Percentiles rank a stretch among this genome's conserved stretches.
phyloP scores from a whole-genome alignment of 1,140 invertebrate genomes.

The Periplaneta americana region DNA sequence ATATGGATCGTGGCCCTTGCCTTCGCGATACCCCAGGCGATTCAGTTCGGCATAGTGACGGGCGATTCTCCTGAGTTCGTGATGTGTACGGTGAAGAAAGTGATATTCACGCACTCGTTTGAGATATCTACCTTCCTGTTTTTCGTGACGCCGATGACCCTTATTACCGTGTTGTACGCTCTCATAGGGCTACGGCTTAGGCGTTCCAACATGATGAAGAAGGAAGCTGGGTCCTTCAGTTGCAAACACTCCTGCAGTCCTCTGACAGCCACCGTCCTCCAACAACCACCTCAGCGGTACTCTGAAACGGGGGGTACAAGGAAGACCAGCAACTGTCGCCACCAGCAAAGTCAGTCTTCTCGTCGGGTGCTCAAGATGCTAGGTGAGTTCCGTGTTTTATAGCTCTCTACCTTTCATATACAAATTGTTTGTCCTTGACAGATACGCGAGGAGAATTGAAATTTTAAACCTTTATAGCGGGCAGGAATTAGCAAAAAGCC shows the following conservation, averaged over 20 bases:
- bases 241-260: background rate
- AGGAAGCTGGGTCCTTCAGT: background rate
- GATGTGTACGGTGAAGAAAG: conserved; percentile 1
- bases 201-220: conserved; percentile 2
- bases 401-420: too few relatives aligned
- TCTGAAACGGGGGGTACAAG: background rate
- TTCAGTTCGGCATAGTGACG: conserved; percentile 64
- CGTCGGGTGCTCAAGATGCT: conserved; percentile 16
- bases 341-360: conserved; percentile 5
- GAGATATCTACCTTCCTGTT: conserved; percentile 69
- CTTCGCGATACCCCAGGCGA: conserved; percentile 70
- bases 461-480: too few relatives aligned
- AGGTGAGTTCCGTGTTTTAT: too few relatives aligned
- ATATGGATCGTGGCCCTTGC: conserved; percentile 67
- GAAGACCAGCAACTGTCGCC: background rate
- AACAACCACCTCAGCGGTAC: background rate
- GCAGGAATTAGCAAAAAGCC: too few relatives aligned
- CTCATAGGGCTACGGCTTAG: conserved; percentile 61
- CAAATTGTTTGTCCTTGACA: too few relatives aligned
- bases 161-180: conserved; percentile 66
- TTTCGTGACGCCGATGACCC: conserved; percentile 70
- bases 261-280: background rate
- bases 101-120: conserved; percentile 46
- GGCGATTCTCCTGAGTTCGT: conserved; percentile 9
- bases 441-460: too few relatives aligned